Conservation (phyloP, 2,113 vertebrate genomes). For the Leptobrachium ailaonicum region DNA sequence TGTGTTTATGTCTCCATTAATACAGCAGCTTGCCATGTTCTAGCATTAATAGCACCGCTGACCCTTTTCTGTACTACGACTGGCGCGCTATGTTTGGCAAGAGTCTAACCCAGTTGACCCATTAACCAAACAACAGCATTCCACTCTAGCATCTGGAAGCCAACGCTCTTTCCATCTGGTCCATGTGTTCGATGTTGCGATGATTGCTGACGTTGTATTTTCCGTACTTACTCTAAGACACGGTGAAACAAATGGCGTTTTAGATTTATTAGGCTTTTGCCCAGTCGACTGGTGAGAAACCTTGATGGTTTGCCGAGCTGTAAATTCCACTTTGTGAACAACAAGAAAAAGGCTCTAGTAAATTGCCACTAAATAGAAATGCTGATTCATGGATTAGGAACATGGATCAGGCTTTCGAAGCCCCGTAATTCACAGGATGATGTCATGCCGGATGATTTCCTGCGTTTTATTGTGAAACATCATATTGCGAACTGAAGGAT, state of each 20-base stretch:
- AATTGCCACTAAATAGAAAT: too few relatives aligned
- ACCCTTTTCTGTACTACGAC: slow-evolving; percentile 23
- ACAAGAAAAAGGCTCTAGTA: background rate
- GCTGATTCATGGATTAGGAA: too few relatives aligned
- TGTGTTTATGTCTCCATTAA: background rate
- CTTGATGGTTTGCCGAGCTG: slow-evolving; percentile 17
- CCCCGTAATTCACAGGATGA: too few relatives aligned
- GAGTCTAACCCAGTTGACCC: slow-evolving; percentile 8
- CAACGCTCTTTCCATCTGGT: slow-evolving; percentile 34
- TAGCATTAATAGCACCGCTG: slow-evolving; percentile 20
- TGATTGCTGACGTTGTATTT: slow-evolving; percentile 43
- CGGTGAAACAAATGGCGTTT: slow-evolving; percentile 22
- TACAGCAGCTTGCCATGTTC: slow-evolving; percentile 6
- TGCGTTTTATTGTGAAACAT: too few relatives aligned
- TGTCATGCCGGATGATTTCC: too few relatives aligned
- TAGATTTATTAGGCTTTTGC: slow-evolving; percentile 19
- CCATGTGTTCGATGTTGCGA: slow-evolving; percentile 4
- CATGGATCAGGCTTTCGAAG: too few relatives aligned
- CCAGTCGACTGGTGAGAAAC: slow-evolving; percentile 20
- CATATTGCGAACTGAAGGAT: too few relatives aligned
- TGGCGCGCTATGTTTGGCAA: slow-evolving; percentile 23
- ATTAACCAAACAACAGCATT: slow-evolving; percentile 38
- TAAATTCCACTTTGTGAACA: slow-evolving; percentile 18
- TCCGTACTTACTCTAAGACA: slow-evolving; percentile 10
- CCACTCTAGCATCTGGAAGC: slow-evolving; percentile 32